A percentile compares a stretch with the other conserved stretches of the same genome.
These are phyloP conservation scores for Xiphophorus couchianus DNA, from an alignment of 2,113 vertebrate species.

Conservation along the genomic window DNA sequence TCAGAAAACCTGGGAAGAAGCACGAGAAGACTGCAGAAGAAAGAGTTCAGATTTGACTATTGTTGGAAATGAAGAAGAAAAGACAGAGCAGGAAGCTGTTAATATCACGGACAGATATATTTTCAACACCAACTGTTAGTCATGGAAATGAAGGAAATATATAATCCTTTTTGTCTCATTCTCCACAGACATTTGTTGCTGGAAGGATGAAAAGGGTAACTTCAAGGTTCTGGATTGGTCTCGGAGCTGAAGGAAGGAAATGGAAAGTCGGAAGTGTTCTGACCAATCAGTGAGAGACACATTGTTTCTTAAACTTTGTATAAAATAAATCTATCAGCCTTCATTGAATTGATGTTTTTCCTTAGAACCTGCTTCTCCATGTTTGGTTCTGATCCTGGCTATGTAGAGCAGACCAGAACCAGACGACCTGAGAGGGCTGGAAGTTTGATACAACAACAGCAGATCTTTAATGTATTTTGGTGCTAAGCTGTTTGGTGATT, in stretches of 20 bases:
- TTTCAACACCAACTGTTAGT: not conserved
- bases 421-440: no score
- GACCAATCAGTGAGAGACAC: conserved; percentile 1
- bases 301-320: not conserved
- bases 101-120: not conserved
- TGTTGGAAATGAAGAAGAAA: not conserved
- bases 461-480: no score
- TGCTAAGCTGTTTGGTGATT: no score
- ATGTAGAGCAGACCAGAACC: no score
- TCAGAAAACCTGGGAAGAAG: conserved; percentile 22
- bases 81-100: not conserved
- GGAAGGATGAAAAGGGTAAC: rapidly evolving
- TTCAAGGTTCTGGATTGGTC: conserved; percentile 30
- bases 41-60: conserved; percentile 27
- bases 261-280: conserved; percentile 41
- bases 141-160: not conserved
- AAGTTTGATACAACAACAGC: no score
- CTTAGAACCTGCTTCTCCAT: conserved; percentile 3
- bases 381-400: no score
- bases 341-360: not conserved
- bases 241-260: conserved; percentile 16
- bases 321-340: not conserved
- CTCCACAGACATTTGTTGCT: not conserved
- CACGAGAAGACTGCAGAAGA: not conserved
- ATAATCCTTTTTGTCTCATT: not conserved